These are phyloP conservation scores for Echiichthys vipera DNA, from an alignment of 2,797 vertebrate species.

Conservation along the genomic window DNA sequence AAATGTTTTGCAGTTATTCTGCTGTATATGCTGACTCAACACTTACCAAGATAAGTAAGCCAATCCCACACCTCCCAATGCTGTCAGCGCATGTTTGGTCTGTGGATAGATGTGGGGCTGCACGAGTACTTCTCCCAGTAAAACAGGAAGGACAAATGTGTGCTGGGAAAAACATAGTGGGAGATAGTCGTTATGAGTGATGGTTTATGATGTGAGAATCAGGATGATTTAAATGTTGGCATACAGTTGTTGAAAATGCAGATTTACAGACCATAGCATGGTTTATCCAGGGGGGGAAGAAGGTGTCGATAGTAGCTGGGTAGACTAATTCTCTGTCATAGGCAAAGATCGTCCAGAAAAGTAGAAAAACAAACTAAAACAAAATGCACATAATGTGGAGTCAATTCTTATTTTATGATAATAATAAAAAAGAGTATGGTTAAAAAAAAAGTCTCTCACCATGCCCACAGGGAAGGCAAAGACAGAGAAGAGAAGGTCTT, in stretches of 20 bases:
- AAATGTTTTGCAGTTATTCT: neutral
- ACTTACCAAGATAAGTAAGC: conserved; percentile 90
- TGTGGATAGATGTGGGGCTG: conserved; percentile 86
- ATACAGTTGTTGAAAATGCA: neutral
- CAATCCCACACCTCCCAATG: conserved; percentile 75
- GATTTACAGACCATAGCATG: conserved; percentile 88
- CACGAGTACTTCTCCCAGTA: conserved; percentile 85
- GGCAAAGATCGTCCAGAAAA: conserved; percentile 90
- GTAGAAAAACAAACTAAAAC: conserved; percentile 83
- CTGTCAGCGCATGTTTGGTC: conserved; percentile 83
- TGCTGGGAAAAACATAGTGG: conserved; percentile 81
- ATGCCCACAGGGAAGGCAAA: conserved; percentile 90
- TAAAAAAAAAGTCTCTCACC: conserved; percentile 82
- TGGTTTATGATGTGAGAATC: neutral
- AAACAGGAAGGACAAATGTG: conserved; percentile 85
- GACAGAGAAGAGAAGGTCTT: conserved; percentile 90
- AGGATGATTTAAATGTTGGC: neutral
- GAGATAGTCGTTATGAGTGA: neutral
- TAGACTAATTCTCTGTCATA: conserved; percentile 91
- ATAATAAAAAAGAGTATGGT: neutral
- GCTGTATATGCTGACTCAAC: conserved; percentile 1
- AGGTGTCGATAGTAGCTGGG: conserved; percentile 85
- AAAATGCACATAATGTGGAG: neutral
- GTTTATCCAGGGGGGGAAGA: conserved; percentile 91
- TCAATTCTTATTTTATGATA: neutral